A percentile compares a stretch with the other conserved stretches of the same genome.
These are phyloP conservation scores for Dugesia japonica DNA, from an alignment of 2,888 invertebrate species.

Conservation along the genomic window DNA sequence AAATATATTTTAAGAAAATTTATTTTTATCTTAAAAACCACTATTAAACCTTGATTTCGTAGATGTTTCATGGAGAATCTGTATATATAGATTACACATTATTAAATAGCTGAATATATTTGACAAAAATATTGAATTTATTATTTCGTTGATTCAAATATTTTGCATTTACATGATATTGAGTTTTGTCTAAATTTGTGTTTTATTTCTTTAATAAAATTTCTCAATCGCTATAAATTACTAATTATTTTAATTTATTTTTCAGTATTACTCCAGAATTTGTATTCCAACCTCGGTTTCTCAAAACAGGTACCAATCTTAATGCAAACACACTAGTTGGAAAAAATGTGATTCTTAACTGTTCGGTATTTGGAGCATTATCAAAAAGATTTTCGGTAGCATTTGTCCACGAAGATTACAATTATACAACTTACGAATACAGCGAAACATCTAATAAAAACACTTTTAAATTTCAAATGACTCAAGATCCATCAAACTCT, in stretches of 20 bases:
- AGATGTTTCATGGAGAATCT: too few species aligned
- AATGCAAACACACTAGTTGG: background rate
- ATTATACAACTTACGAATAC: background rate
- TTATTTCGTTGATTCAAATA: too few species aligned
- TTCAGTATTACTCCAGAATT: conserved; percentile 28
- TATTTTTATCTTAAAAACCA: too few species aligned
- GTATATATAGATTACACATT: too few species aligned
- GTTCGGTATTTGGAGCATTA: background rate
- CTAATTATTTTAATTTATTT: background rate
- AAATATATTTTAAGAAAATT: too few species aligned
- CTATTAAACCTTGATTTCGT: too few species aligned
- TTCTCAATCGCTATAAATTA: too few species aligned
- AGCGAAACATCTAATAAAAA: background rate
- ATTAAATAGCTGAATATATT: too few species aligned
- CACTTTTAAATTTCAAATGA: background rate
- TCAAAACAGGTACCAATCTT: background rate
- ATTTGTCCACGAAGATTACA: background rate
- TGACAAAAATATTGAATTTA: too few species aligned
- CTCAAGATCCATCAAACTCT: background rate
- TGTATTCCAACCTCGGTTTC: conserved; percentile 23
- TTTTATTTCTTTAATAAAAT: too few species aligned
- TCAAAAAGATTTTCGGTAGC: background rate
- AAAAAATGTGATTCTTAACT: background rate
- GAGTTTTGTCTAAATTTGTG: too few species aligned
- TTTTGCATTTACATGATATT: too few species aligned